These are phyloP conservation scores for Heliconius erato DNA, from an alignment of 2,888 invertebrate species.

Conservation along the genomic window DNA sequence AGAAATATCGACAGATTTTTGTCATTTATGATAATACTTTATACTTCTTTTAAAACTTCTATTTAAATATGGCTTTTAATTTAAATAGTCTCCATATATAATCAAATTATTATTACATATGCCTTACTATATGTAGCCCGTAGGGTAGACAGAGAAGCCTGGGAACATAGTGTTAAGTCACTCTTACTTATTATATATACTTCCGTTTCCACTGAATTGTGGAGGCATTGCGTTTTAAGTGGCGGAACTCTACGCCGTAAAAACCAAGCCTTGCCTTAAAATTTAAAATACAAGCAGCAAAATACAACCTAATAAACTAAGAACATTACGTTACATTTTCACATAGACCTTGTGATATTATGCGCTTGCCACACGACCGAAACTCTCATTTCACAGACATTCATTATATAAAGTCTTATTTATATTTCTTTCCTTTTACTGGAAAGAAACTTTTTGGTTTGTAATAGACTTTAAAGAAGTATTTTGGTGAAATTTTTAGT, in stretches of 20 bases:
- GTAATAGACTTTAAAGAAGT: background rate
- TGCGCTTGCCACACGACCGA: conserved; percentile 5
- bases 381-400: conserved; percentile 9
- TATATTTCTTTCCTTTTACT: conserved; percentile 1
- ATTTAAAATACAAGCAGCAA: background rate
- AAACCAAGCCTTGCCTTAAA: background rate
- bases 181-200: too few relatives aligned
- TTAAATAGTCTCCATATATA: too few relatives aligned
- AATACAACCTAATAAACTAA: background rate
- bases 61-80: too few relatives aligned
- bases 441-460: background rate
- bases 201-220: too few relatives aligned
- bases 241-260: background rate
- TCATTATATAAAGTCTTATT: conserved; percentile 5
- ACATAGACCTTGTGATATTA: conserved; percentile 5
- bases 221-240: too few relatives aligned
- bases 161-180: too few relatives aligned
- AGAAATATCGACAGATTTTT: too few relatives aligned
- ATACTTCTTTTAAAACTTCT: too few relatives aligned
- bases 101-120: too few relatives aligned
- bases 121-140: too few relatives aligned
- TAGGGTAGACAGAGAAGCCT: too few relatives aligned
- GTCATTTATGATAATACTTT: too few relatives aligned
- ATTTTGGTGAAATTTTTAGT: background rate
- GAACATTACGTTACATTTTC: background rate